These are phyloP conservation scores for Ammodytes dubius DNA, from an alignment of 2,113 vertebrate species.

Conservation along the genomic window DNA sequence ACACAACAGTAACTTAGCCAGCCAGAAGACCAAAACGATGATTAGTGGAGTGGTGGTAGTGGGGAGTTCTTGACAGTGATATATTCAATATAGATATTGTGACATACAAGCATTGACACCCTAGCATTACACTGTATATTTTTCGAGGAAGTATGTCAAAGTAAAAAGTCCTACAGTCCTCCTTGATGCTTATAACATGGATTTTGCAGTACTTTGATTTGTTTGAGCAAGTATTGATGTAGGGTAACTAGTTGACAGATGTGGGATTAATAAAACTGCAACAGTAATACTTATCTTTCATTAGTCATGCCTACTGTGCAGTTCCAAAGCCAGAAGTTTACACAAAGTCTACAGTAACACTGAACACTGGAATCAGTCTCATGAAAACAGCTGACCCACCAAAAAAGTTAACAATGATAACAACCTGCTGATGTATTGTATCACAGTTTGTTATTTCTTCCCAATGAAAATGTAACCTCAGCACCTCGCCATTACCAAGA, in stretches of 20 bases:
- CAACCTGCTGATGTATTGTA: neutral
- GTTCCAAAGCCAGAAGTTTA: neutral
- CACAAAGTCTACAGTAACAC: neutral
- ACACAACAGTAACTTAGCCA: no score
- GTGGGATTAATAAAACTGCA: neutral
- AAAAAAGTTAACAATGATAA: neutral
- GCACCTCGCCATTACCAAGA: neutral
- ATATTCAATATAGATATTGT: no score
- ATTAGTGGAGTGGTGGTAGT: no score
- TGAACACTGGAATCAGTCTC: neutral
- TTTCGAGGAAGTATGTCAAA: neutral
- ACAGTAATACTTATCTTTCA: neutral
- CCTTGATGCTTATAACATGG: no score
- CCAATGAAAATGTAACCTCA: neutral
- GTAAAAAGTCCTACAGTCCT: neutral
- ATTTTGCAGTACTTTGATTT: neutral
- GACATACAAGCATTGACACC: no score
- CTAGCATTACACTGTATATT: neutral
- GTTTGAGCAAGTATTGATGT: neutral
- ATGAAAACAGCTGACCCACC: neutral
- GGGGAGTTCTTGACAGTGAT: no score
- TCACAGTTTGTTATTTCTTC: slow-evolving; percentile 9
- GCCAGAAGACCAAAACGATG: no score
- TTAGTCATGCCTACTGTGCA: neutral
- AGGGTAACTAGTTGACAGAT: no score